A percentile compares a stretch with the other conserved stretches of the same genome.
Evolutionary conservation across 2,888 invertebrate genomes (phyloP).

Genomic region (Eustalomyia histrio): DNA sequence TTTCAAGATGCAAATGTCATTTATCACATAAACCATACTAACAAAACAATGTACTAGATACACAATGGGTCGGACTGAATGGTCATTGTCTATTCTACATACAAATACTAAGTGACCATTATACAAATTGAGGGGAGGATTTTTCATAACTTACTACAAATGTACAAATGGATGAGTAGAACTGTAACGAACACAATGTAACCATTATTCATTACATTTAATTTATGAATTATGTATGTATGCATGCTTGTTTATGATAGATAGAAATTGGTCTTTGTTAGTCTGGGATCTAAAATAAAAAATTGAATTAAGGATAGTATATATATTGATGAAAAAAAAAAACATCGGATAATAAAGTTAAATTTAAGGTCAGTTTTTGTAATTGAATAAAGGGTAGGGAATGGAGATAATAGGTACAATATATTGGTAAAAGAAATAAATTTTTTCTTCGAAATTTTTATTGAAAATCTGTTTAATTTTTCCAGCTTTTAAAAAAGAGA

Average conservation of each 20-base stretch:
- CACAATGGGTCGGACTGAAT: slow-evolving; percentile 35
- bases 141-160: neutral
- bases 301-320: neutral
- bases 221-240: slow-evolving; percentile 44
- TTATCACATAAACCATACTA: slow-evolving; percentile 47
- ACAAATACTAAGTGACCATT: slow-evolving; percentile 7
- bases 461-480: too few species aligned
- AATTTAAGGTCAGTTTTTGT: slow-evolving; percentile 32
- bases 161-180: slow-evolving; percentile 1
- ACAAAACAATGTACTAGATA: slow-evolving; percentile 14
- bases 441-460: neutral
- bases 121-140: slow-evolving; percentile 30
- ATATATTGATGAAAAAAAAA: neutral
- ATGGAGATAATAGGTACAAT: neutral
- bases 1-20: slow-evolving; percentile 56
- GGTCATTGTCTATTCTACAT: neutral
- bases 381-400: neutral
- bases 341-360: slow-evolving; percentile 17
- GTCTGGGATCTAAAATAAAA: neutral
- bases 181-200: slow-evolving; percentile 16
- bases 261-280: neutral
- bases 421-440: neutral
- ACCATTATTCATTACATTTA: slow-evolving; percentile 47
- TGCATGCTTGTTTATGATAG: slow-evolving; percentile 28
- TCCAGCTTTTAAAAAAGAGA: too few species aligned